Percentiles rank a stretch among this genome's conserved stretches.
Evolutionary conservation across 1,140 invertebrate genomes (phyloP).

Genomic region (Zophobas morio): DNA sequence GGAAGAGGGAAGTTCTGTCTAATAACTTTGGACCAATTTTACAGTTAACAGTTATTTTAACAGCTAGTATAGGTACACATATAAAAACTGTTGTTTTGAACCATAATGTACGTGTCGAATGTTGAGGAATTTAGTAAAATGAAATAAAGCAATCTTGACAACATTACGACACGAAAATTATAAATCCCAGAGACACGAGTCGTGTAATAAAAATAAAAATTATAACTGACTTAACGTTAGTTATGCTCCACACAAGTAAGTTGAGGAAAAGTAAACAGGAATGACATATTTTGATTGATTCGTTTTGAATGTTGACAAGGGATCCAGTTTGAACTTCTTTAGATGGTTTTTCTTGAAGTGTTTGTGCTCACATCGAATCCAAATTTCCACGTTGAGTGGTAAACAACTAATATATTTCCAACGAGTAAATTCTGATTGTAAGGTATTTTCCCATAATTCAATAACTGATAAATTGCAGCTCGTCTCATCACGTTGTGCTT

Average conservation of each 20-base stretch:
- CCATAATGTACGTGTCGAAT: too few species aligned
- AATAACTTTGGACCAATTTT: too few species aligned
- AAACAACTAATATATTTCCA: too few species aligned
- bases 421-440: too few species aligned
- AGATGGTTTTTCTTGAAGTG: slow-evolving; percentile 10
- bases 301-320: slow-evolving; percentile 5
- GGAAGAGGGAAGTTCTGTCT: too few species aligned
- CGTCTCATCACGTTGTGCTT: neutral
- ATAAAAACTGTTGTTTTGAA: too few species aligned
- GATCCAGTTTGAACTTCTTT: neutral
- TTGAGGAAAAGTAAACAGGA: neutral
- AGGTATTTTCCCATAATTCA: neutral
- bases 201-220: neutral
- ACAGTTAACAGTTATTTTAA: too few species aligned
- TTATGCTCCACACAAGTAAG: neutral
- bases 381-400: neutral
- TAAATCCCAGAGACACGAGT: neutral
- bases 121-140: too few species aligned
- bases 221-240: neutral
- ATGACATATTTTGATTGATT: neutral
- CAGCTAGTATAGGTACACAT: too few species aligned
- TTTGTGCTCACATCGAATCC: slow-evolving; percentile 7
- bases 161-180: neutral
- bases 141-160: neutral
- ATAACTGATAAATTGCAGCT: neutral